Evolutionary conservation across 2,113 vertebrate species (phyloP), one percentile per base, ranked within the genome.

Genomic region (Apeltes quadracus): DNA sequence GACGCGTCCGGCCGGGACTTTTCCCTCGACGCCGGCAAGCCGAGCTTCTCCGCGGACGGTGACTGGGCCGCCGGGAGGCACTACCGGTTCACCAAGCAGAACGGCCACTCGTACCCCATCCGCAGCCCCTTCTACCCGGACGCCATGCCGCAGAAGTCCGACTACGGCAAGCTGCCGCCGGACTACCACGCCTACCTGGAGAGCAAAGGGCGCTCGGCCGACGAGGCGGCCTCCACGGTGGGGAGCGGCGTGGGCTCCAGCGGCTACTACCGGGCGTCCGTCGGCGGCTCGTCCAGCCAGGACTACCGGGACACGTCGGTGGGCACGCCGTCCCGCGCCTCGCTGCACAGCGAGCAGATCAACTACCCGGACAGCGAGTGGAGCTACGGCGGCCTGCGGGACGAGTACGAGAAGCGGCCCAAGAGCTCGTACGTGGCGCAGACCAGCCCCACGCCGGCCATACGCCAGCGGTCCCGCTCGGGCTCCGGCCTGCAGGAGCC

Each of bases 401-500:
- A 98, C 0, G 96, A 98, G 41, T 95, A 95, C 0, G 97, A 98
- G 22, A 95, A 95, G 89, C 93, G 97, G 78, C 97, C 98, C 0
- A 98, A 98, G 88, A 98, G 97, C 0, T 99, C 98, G 0, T 97
- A 99, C 1, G 90, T 97, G 78, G 92, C 92, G 44, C 96, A 96
- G 41, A 95, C 94, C 0, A 99, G 97, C 84, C 96, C 98, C 66
- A 97, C 96, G 79, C 97, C 97, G 0, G 82, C 96, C 8, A 97
- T 99, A 89, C 92, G 98, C 65, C 98, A 99, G 90, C 92, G 97
- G 22, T 98, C 98, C 59, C 91, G 95, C 36, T 99, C 98, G 0
- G 98, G 98, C 36, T 99, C 98, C 0, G 97, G 97, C 22, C 94
- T 99, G 66, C 97, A 98, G 93, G 98, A 99, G 87, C 97, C 96